Percentiles rank a stretch among this genome's conserved stretches.
phyloP scores from a whole-genome alignment of 2,113 vertebrate species.

The Anguilla rostrata region DNA sequence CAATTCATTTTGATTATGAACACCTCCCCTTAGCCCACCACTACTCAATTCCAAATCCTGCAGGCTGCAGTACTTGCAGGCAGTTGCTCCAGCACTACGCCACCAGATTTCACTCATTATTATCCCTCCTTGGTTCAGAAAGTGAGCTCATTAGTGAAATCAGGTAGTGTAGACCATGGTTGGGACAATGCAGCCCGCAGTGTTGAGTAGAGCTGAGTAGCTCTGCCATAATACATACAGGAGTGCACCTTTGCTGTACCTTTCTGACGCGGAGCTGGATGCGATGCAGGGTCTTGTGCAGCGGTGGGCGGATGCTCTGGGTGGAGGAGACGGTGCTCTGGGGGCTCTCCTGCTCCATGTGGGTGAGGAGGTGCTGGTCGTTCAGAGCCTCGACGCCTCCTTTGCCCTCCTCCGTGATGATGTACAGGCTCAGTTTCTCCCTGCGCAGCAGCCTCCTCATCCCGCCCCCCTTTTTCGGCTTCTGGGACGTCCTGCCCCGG shows the following conservation, averaged over 20 bases:
- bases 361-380: conserved; percentile 65
- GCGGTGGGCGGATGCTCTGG: conserved; percentile 61
- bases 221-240: too few species aligned
- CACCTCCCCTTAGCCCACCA: too few species aligned
- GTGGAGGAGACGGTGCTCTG: conserved; percentile 73
- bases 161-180: too few species aligned
- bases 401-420: conserved; percentile 57
- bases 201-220: too few species aligned
- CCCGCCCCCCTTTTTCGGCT: conserved; percentile 46
- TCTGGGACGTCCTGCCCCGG: conserved; percentile 30
- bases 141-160: too few species aligned
- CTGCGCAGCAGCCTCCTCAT: conserved; percentile 62
- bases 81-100: too few species aligned
- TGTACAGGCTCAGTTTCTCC: conserved; percentile 69
- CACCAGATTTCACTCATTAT: too few species aligned
- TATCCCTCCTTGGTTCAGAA: too few species aligned
- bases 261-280: conserved; percentile 66
- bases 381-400: conserved; percentile 55
- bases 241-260: conserved; percentile 48
- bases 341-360: conserved; percentile 75
- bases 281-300: conserved; percentile 70
- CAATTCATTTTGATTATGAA: too few species aligned
- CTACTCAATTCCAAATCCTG: too few species aligned
- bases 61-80: too few species aligned
- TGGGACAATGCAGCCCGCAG: too few species aligned